Evolutionary conservation across 2,888 invertebrate species (phyloP).

Genomic region (Drosophila monieri): DNA sequence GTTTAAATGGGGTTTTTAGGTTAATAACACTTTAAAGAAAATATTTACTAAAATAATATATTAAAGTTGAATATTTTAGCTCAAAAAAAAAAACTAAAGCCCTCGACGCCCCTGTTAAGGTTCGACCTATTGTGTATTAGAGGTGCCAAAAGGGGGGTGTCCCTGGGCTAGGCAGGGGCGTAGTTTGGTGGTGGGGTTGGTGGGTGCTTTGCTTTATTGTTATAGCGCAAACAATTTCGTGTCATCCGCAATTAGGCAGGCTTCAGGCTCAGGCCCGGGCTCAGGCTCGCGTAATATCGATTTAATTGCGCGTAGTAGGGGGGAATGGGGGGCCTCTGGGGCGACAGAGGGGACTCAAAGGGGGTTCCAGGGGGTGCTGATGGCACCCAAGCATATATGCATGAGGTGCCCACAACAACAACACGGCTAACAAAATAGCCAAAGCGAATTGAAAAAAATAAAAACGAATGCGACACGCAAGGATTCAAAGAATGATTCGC

Average conservation of each 20-base stretch:
- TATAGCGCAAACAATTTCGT: constrained; percentile 80
- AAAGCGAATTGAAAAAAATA: constrained; percentile 15
- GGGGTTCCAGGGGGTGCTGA: constrained; percentile 4
- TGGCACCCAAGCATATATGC: constrained; percentile 21
- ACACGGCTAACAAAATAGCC: constrained; percentile 14
- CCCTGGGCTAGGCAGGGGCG: neutral
- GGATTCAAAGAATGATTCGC: constrained; percentile 15
- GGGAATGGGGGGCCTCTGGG: constrained; percentile 1
- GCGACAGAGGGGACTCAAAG: neutral
- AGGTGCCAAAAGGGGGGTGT: constrained; percentile 23
- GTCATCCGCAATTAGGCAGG: constrained; percentile 82
- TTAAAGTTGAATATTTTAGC: no score
- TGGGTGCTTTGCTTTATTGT: constrained; percentile 65
- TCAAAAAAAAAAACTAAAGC: neutral
- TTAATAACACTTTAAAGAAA: no score
- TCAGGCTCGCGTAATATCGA: constrained; percentile 68
- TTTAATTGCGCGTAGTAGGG: constrained; percentile 57
- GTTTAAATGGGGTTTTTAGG: neutral
- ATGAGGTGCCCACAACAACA: constrained; percentile 12
- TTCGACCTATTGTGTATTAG: constrained; percentile 12
- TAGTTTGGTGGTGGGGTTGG: neutral
- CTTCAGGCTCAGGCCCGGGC: constrained; percentile 54
- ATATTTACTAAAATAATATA: no score
- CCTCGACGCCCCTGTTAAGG: constrained; percentile 11
- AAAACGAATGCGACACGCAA: constrained; percentile 29